These are phyloP conservation scores for Ceratitis capitata DNA, from an alignment of 1,140 invertebrate genomes.

Conservation along the genomic window DNA sequence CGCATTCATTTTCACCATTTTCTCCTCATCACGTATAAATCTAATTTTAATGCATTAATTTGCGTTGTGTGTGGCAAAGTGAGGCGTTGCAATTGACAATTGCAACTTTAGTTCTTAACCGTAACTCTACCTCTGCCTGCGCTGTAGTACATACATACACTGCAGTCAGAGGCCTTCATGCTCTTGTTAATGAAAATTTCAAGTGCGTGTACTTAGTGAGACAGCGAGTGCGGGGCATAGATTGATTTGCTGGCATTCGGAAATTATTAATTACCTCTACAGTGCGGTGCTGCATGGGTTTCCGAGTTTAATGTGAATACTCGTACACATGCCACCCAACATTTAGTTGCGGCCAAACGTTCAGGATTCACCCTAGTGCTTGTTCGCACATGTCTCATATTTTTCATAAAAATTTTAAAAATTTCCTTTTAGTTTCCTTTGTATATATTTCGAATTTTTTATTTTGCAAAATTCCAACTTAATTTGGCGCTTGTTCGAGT, in stretches of 20 bases:
- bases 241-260: background rate
- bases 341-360: background rate
- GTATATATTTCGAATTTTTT: background rate
- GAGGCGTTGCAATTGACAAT: background rate
- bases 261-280: slow-evolving; percentile 34
- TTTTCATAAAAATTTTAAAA: slow-evolving; percentile 17
- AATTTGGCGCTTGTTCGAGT: background rate
- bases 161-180: background rate
- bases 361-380: background rate
- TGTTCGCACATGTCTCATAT: slow-evolving; percentile 31
- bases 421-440: background rate
- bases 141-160: no score
- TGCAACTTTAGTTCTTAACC: background rate
- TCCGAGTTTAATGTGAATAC: background rate
- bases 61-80: slow-evolving; percentile 22
- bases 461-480: background rate
- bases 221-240: background rate
- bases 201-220: background rate
- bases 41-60: slow-evolving; percentile 38
- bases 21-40: slow-evolving; percentile 2
- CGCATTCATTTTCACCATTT: background rate
- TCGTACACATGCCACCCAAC: background rate
- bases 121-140: background rate
- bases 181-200: background rate
- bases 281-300: background rate